A percentile compares a stretch with the other conserved stretches of the same genome.
Evolutionary conservation across 2,797 vertebrate species (phyloP).

Genomic region (Leptatherina wallacei): DNA sequence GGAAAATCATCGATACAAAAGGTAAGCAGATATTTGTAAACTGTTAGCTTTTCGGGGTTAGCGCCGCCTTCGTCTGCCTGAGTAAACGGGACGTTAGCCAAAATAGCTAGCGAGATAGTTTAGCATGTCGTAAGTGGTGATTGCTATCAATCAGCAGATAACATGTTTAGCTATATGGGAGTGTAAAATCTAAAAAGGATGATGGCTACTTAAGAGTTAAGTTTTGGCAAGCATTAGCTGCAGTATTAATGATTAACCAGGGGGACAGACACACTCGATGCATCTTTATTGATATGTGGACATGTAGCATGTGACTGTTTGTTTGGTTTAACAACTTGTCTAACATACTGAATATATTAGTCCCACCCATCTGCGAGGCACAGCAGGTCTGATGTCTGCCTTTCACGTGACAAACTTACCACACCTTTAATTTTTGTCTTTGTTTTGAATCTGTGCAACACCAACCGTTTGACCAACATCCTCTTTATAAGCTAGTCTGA

Average conservation of each 20-base stretch:
- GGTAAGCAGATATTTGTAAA: slow-evolving; percentile 76
- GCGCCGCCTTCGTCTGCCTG: slow-evolving; percentile 29
- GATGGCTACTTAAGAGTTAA: neutral
- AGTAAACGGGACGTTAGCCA: slow-evolving; percentile 61
- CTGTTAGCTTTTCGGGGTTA: slow-evolving; percentile 39
- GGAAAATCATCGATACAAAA: slow-evolving; percentile 99
- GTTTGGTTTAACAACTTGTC: slow-evolving; percentile 37
- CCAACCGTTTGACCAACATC: neutral
- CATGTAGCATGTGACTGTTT: slow-evolving; percentile 57
- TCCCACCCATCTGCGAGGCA: slow-evolving; percentile 39
- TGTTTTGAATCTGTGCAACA: slow-evolving; percentile 32
- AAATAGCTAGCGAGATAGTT: slow-evolving; percentile 51
- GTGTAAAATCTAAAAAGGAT: neutral
- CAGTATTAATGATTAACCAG: slow-evolving; percentile 60
- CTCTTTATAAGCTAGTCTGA: neutral
- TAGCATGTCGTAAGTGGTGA: slow-evolving; percentile 44
- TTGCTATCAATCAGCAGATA: slow-evolving; percentile 2
- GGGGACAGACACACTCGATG: slow-evolving; percentile 29
- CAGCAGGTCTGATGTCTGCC: slow-evolving; percentile 32
- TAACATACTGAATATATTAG: slow-evolving; percentile 18
- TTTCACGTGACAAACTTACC: slow-evolving; percentile 57
- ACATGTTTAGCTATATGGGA: neutral
- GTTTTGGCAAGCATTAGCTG: slow-evolving; percentile 16
- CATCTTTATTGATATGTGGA: slow-evolving; percentile 42
- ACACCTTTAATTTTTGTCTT: slow-evolving; percentile 53